Conservation (phyloP, 2,797 vertebrate genomes). For the Siniperca scherzeri region DNA sequence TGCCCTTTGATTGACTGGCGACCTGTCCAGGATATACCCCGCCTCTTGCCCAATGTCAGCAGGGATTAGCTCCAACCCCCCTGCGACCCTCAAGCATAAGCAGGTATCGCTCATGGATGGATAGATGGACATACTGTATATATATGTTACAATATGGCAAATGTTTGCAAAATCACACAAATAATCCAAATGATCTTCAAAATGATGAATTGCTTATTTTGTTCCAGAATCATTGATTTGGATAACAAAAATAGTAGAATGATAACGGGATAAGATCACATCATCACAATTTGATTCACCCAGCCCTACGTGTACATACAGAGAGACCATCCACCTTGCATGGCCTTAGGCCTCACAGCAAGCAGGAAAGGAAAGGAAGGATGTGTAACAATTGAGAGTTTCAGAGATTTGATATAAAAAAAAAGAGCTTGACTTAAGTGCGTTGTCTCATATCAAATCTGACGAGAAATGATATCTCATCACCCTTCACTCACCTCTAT, state of each 20-base stretch:
- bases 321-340: not conserved
- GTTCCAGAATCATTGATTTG: too few relatives aligned
- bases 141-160: not conserved
- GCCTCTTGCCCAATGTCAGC: too few relatives aligned
- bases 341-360: not conserved
- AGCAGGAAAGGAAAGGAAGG: constrained; percentile 5
- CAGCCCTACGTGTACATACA: not conserved
- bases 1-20: too few relatives aligned
- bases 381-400: not conserved
- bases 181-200: not conserved
- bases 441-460: constrained; percentile 39
- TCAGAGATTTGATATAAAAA: constrained; percentile 17
- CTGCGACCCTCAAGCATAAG: too few relatives aligned
- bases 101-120: too few relatives aligned
- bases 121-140: too few relatives aligned
- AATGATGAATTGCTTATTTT: not conserved
- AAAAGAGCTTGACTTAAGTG: constrained; percentile 8
- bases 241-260: too few relatives aligned
- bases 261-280: too few relatives aligned
- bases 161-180: not conserved
- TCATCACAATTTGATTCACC: not conserved
- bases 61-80: too few relatives aligned
- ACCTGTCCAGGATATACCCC: too few relatives aligned
- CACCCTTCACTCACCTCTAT: constrained; percentile 74
- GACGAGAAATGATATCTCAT: constrained; percentile 68